A percentile compares a stretch with the other conserved stretches of the same genome.
These are phyloP conservation scores for Danionella cerebrum DNA, from an alignment of 2,113 vertebrate genomes.

Conservation along the genomic window DNA sequence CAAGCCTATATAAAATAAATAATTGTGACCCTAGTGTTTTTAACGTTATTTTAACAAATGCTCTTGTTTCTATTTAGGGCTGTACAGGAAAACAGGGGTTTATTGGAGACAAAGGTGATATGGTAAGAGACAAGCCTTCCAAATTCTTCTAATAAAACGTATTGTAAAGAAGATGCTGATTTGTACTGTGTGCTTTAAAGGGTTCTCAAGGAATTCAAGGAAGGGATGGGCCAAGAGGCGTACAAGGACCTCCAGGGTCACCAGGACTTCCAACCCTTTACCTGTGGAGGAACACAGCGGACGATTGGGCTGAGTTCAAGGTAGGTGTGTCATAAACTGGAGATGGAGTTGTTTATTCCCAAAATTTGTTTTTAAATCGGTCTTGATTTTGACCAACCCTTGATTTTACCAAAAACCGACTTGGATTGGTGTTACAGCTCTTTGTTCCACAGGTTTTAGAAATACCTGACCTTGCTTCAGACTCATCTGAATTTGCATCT, in stretches of 20 bases:
- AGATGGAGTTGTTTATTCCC: too few species aligned
- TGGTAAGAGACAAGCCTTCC: constrained; percentile 64
- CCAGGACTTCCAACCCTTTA: constrained; percentile 65
- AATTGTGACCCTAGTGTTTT: background rate
- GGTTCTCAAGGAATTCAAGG: constrained; percentile 63
- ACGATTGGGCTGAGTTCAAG: constrained; percentile 67
- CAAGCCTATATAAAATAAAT: background rate
- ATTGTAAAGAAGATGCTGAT: background rate
- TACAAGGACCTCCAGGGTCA: constrained; percentile 59
- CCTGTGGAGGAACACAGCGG: constrained; percentile 71
- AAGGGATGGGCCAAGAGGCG: constrained; percentile 52
- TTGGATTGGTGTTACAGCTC: too few species aligned
- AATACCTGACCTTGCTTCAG: too few species aligned
- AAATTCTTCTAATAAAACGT: background rate
- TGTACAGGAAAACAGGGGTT: constrained; percentile 65
- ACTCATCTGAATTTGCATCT: too few species aligned
- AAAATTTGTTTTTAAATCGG: too few species aligned
- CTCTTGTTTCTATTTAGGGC: constrained; percentile 55
- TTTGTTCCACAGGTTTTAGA: too few species aligned
- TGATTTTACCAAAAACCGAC: too few species aligned
- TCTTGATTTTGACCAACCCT: too few species aligned
- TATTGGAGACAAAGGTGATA: constrained; percentile 70
- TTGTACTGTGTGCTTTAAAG: constrained; percentile 39
- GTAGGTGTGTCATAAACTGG: constrained; percentile 48
- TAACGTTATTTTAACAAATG: background rate